A percentile compares a stretch with the other conserved stretches of the same genome.
Evolutionary conservation across 2,113 vertebrate genomes (phyloP).

Genomic region (Peucedramus taeniatus): DNA sequence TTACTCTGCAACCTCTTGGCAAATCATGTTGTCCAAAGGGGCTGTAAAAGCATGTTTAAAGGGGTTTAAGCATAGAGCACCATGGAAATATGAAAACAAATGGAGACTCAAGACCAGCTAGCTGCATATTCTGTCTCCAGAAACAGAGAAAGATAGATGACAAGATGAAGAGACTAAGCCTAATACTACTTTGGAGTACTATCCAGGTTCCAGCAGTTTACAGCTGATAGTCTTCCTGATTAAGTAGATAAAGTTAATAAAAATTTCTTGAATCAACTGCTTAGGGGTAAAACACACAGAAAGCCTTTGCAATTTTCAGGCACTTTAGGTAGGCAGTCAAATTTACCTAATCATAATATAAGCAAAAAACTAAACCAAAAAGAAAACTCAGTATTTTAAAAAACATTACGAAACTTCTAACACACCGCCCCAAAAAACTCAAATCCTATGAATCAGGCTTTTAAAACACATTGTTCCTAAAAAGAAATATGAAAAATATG

Average conservation of each 20-base stretch:
- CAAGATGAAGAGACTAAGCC: not conserved
- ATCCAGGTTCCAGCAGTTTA: not conserved
- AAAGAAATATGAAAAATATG: not conserved
- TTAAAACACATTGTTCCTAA: not conserved
- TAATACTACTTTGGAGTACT: not conserved
- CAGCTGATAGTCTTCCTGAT: not conserved
- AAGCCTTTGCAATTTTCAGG: not conserved
- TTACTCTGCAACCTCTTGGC: not conserved
- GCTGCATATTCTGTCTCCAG: not conserved
- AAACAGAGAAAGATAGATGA: not conserved
- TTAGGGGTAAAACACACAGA: not conserved
- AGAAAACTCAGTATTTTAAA: not conserved
- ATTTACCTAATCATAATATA: not conserved
- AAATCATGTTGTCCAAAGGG: not conserved
- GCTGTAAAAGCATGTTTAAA: not conserved
- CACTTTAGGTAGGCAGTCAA: not conserved
- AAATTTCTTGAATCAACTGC: not conserved
- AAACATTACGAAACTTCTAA: not conserved
- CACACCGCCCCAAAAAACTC: not conserved
- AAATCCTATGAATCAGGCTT: not conserved
- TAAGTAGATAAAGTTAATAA: not conserved
- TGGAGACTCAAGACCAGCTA: not conserved
- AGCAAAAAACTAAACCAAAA: not conserved
- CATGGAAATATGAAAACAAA: not conserved
- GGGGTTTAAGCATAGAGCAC: not conserved